Percentiles rank a stretch among this genome's conserved stretches.
These are phyloP conservation scores for Paratilapia polleni DNA, from an alignment of 2,113 vertebrate species.

Conservation along the genomic window DNA sequence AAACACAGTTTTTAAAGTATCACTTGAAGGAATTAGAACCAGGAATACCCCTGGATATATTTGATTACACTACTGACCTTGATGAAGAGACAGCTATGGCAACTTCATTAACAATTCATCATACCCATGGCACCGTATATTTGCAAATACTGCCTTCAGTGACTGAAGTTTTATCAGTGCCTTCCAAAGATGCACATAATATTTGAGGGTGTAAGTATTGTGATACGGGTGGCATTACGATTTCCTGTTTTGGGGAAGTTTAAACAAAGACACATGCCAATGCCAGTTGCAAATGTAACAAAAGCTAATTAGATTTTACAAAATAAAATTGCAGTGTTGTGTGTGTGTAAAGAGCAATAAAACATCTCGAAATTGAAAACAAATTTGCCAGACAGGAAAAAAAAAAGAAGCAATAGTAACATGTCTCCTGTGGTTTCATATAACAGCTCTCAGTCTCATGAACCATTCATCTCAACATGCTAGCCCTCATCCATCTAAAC, in stretches of 20 bases:
- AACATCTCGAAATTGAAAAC: neutral
- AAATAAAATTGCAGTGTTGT: neutral
- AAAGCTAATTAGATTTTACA: neutral
- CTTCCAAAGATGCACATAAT: neutral
- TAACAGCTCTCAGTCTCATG: neutral
- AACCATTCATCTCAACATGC: neutral
- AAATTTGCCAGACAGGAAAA: neutral
- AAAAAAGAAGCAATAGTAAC: neutral
- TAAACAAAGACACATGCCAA: neutral
- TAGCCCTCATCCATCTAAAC: neutral
- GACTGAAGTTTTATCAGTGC: neutral
- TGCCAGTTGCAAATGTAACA: neutral
- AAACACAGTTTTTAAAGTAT: neutral
- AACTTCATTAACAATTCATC: conserved; percentile 9
- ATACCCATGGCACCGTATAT: neutral
- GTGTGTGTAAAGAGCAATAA: neutral
- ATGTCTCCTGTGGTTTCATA: neutral
- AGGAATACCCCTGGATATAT: neutral
- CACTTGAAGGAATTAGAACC: neutral
- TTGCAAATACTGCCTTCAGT: neutral
- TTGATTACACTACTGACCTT: conserved; percentile 3
- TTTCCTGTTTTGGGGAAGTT: no score
- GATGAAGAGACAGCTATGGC: neutral
- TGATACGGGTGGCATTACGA: neutral
- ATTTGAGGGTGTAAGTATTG: neutral